Evolutionary conservation across 2,797 vertebrate species (phyloP).

Genomic region (Myripristis jacobus): DNA sequence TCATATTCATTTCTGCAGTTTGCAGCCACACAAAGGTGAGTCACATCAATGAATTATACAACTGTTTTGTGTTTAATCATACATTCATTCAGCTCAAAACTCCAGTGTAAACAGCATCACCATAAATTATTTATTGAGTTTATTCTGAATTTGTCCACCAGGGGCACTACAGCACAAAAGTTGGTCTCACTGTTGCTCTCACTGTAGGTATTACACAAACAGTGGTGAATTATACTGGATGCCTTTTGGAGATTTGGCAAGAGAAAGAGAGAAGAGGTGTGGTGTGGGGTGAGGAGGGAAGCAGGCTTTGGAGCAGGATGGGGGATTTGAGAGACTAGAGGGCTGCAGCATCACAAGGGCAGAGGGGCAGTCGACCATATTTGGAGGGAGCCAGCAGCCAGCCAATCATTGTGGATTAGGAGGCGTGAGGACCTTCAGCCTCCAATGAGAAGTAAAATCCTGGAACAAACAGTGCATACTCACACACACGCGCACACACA

Average conservation of each 20-base stretch:
- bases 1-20: slow-evolving; percentile 22
- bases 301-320: background rate
- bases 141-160: slow-evolving; percentile 8
- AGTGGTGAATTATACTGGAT: slow-evolving; percentile 16
- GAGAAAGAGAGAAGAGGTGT: slow-evolving; percentile 9
- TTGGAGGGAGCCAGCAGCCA: slow-evolving; percentile 52
- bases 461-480: slow-evolving; percentile 47
- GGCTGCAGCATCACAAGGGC: slow-evolving; percentile 55
- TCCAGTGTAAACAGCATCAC: slow-evolving; percentile 1
- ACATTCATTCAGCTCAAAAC: slow-evolving; percentile 27
- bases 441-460: slow-evolving; percentile 57
- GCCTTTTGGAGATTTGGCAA: slow-evolving; percentile 43
- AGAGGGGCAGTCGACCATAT: slow-evolving; percentile 63
- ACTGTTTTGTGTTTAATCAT: slow-evolving; percentile 6
- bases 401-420: slow-evolving; percentile 71
- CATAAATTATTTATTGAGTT: slow-evolving; percentile 21
- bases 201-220: slow-evolving; percentile 39
- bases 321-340: slow-evolving; percentile 56
- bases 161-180: slow-evolving; percentile 24
- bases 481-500: slow-evolving; percentile 24
- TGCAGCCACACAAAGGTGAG: background rate
- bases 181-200: slow-evolving; percentile 10
- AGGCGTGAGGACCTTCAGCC: slow-evolving; percentile 63
- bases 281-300: slow-evolving; percentile 9
- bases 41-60: slow-evolving; percentile 9